phyloP scores from a whole-genome alignment of 2,797 vertebrate genomes.

The Lithobates pipiens region DNA sequence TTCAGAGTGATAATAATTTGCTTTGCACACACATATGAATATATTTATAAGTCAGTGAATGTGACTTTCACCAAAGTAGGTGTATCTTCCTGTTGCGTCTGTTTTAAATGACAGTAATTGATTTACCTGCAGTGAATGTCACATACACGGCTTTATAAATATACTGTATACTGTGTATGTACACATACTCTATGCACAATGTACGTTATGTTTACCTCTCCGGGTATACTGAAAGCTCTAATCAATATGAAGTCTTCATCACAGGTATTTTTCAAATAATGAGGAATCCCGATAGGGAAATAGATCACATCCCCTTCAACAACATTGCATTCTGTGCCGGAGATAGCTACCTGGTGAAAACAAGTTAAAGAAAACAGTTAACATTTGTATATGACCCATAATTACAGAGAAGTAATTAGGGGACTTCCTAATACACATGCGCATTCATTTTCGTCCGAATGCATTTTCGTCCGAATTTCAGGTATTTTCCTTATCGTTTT shows the following conservation, averaged over 20 bases:
- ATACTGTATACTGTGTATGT: not conserved
- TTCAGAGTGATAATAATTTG: not conserved
- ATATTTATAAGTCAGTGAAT: too few relatives aligned
- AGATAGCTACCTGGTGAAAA: constrained; percentile 2
- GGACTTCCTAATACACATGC: too few relatives aligned
- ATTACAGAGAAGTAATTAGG: too few relatives aligned
- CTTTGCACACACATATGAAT: not conserved
- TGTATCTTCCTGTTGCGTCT: too few relatives aligned
- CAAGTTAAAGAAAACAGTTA: not conserved
- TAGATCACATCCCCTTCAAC: constrained; percentile 9
- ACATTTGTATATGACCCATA: too few relatives aligned
- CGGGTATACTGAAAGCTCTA: constrained; percentile 34
- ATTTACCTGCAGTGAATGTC: too few relatives aligned
- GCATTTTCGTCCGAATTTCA: too few relatives aligned
- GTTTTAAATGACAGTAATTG: too few relatives aligned
- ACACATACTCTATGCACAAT: not conserved
- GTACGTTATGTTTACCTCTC: constrained; percentile 23
- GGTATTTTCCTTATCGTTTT: too few relatives aligned
- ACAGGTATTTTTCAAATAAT: constrained; percentile 33
- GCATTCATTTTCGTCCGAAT: too few relatives aligned
- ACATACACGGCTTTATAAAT: too few relatives aligned
- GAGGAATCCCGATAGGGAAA: constrained; percentile 34
- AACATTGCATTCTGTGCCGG: constrained; percentile 1
- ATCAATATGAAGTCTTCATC: constrained; percentile 42
- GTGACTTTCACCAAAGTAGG: too few relatives aligned